Conservation (phyloP, 1,140 invertebrate genomes). For the Megathymus violae region DNA sequence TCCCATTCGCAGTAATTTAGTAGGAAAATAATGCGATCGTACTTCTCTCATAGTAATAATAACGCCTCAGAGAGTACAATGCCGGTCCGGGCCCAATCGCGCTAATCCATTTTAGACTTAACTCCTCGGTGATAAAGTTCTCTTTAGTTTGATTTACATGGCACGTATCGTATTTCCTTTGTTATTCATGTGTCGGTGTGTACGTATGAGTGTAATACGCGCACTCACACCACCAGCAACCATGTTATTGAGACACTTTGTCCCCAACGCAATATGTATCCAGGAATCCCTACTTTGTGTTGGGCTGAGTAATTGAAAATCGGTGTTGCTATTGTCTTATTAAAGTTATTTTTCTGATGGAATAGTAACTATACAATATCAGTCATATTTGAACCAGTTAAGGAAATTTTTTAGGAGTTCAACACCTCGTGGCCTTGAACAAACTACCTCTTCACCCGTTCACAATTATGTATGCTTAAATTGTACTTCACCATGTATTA, state of each 20-base stretch:
- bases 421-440: no score
- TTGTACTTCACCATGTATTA: no score
- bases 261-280: constrained; percentile 6
- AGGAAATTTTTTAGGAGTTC: no score
- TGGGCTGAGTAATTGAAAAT: constrained; percentile 27
- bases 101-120: background rate
- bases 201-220: background rate
- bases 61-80: constrained; percentile 21
- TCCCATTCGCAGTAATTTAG: constrained; percentile 38
- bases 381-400: no score
- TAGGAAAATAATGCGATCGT: constrained; percentile 34
- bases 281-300: background rate
- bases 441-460: no score
- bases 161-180: constrained; percentile 11
- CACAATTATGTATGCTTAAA: no score
- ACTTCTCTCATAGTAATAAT: constrained; percentile 36
- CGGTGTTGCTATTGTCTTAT: background rate
- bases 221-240: background rate
- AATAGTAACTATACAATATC: background rate
- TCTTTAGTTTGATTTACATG: background rate
- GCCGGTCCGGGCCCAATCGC: background rate
- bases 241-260: constrained; percentile 17
- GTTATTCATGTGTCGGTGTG: constrained; percentile 13
- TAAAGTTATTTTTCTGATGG: background rate
- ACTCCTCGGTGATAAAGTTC: background rate